Percentiles rank a stretch among this genome's conserved stretches.
These are phyloP conservation scores for Mycetomoellerius zeteki DNA, from an alignment of 1,140 invertebrate species.

Conservation along the genomic window DNA sequence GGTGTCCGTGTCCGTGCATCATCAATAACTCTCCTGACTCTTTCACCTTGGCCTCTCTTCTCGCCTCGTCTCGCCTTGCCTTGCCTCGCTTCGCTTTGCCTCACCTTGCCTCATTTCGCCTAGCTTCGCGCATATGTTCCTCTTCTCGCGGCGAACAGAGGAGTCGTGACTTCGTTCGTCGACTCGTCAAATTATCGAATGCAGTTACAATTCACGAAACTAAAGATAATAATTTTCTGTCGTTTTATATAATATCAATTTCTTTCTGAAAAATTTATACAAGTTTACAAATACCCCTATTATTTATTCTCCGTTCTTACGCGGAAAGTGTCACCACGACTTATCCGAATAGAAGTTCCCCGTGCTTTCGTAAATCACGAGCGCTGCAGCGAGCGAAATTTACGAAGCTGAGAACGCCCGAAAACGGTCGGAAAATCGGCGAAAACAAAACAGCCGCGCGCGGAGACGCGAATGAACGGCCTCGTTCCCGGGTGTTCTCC, in stretches of 20 bases:
- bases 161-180: conserved; percentile 22
- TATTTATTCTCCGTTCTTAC: neutral
- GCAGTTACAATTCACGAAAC: neutral
- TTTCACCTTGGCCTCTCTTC: conserved; percentile 62
- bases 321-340: neutral
- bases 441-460: neutral
- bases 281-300: neutral
- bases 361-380: neutral
- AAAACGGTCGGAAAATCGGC: conserved; percentile 10
- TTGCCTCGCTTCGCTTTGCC: neutral
- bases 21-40: conserved; percentile 75
- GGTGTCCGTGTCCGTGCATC: conserved; percentile 76
- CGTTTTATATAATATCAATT: neutral
- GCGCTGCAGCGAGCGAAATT: conserved; percentile 11
- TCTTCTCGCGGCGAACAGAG: conserved; percentile 15
- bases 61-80: neutral
- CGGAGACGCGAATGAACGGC: conserved; percentile 38
- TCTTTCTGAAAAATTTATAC: neutral
- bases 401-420: neutral
- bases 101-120: conserved; percentile 34
- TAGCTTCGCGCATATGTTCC: conserved; percentile 28
- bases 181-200: neutral
- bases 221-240: neutral
- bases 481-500: conserved; percentile 36
- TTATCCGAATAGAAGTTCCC: neutral